phyloP scores from a whole-genome alignment of 2,797 vertebrate genomes.

The Sebastes nivosus region DNA sequence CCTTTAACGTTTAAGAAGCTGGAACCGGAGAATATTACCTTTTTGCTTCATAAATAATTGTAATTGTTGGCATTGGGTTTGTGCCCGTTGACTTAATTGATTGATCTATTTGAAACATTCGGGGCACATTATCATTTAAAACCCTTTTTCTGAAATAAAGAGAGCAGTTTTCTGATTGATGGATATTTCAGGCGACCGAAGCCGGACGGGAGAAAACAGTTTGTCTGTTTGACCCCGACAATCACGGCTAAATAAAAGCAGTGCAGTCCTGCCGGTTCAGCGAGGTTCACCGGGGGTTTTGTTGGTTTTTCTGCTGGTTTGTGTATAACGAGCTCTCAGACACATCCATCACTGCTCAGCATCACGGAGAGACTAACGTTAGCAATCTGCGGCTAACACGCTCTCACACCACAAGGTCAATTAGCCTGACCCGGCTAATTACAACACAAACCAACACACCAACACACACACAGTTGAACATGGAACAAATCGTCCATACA shows the following conservation, averaged over 20 bases:
- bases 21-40: too few relatives aligned
- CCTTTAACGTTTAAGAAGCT: too few relatives aligned
- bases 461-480: slow-evolving; percentile 3
- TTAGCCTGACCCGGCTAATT: slow-evolving; percentile 89
- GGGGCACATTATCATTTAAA: too few relatives aligned
- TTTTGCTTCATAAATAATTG: too few relatives aligned
- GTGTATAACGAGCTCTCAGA: slow-evolving; percentile 41
- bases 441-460: slow-evolving; percentile 43
- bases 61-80: too few relatives aligned
- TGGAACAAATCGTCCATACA: slow-evolving; percentile 13
- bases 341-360: slow-evolving; percentile 68
- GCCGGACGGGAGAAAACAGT: too few relatives aligned
- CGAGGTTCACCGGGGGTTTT: background rate
- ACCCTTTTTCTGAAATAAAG: too few relatives aligned
- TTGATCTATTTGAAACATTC: too few relatives aligned
- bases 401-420: slow-evolving; percentile 84
- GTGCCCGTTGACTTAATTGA: too few relatives aligned
- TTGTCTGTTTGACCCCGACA: background rate
- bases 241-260: background rate
- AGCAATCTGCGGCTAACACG: slow-evolving; percentile 62
- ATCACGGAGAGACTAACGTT: slow-evolving; percentile 38
- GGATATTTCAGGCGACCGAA: too few relatives aligned
- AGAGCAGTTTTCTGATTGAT: too few relatives aligned
- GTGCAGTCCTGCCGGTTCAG: slow-evolving; percentile 12
- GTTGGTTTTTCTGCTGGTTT: slow-evolving; percentile 32